phyloP scores from a whole-genome alignment of 2,797 vertebrate species.

The Spea hammondii region DNA sequence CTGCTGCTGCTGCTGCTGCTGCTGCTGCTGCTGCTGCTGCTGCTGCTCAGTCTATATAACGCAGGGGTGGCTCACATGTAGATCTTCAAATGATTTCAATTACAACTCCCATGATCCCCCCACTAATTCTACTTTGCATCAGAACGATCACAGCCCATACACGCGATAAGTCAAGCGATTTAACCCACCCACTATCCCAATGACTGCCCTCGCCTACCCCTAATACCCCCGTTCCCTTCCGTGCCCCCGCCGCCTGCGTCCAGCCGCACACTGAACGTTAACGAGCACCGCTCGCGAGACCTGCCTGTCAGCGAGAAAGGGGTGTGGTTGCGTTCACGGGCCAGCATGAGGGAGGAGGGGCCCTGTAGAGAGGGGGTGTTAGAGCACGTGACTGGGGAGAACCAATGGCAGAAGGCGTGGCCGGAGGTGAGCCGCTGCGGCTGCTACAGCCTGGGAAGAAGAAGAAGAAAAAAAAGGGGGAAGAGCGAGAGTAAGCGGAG shows the following conservation, averaged over 20 bases:
- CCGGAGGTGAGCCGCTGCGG: slow-evolving; percentile 54
- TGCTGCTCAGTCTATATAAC: no score
- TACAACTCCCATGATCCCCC: no score
- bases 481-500: slow-evolving; percentile 30
- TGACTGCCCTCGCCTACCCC: no score
- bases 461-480: slow-evolving; percentile 9
- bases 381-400: slow-evolving; percentile 8
- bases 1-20: no score
- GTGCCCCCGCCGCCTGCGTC: no score
- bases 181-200: no score
- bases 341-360: slow-evolving; percentile 4
- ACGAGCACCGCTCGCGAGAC: background rate
- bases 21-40: no score
- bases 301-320: slow-evolving; percentile 21
- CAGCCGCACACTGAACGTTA: background rate
- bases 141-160: no score
- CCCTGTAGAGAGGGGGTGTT: slow-evolving; percentile 10
- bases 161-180: no score
- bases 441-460: slow-evolving; percentile 36
- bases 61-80: no score
- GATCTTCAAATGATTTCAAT: no score
- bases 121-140: no score
- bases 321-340: background rate
- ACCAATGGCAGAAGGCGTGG: slow-evolving; percentile 56
- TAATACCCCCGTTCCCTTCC: background rate